A percentile compares a stretch with the other conserved stretches of the same genome.
phyloP scores from a whole-genome alignment of 2,113 vertebrate species.

The Orthochromis malagaraziensis region DNA sequence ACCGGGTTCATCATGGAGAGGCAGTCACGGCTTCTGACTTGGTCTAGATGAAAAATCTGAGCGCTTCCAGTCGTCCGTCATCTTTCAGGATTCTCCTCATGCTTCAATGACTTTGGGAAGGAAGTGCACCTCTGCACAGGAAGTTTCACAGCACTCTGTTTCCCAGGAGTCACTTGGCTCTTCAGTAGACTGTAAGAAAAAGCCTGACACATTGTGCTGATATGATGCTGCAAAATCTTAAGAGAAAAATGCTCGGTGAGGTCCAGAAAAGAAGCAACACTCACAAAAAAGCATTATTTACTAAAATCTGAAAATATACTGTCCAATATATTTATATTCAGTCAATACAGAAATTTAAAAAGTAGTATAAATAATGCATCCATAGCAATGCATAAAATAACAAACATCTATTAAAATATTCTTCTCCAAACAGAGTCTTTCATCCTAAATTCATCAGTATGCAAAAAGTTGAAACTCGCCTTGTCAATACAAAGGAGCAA shows the following conservation, averaged over 20 bases:
- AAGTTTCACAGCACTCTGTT: conserved; percentile 30
- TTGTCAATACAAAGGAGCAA: not conserved
- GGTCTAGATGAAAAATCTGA: conserved; percentile 33
- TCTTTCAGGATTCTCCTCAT: conserved; percentile 24
- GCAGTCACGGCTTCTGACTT: conserved; percentile 26
- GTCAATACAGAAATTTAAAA: not conserved
- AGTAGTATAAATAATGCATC: not conserved
- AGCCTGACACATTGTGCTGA: conserved; percentile 26
- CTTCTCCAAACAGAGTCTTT: not conserved
- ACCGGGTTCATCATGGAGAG: conserved; percentile 26
- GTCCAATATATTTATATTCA: not conserved
- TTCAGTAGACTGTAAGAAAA: conserved; percentile 19
- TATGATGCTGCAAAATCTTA: not conserved
- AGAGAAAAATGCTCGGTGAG: not conserved
- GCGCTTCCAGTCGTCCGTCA: conserved; percentile 37
- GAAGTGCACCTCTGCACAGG: conserved; percentile 34
- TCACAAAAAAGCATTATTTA: not conserved
- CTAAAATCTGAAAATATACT: not conserved
- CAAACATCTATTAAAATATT: not conserved
- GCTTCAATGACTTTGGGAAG: conserved; percentile 31
- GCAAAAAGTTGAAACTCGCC: not conserved
- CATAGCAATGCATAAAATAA: not conserved
- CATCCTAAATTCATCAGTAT: not conserved
- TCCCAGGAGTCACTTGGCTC: conserved; percentile 26
- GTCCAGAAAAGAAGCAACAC: not conserved